Conservation (phyloP, 1,140 invertebrate genomes). For the Zeugodacus cucurbitae region DNA sequence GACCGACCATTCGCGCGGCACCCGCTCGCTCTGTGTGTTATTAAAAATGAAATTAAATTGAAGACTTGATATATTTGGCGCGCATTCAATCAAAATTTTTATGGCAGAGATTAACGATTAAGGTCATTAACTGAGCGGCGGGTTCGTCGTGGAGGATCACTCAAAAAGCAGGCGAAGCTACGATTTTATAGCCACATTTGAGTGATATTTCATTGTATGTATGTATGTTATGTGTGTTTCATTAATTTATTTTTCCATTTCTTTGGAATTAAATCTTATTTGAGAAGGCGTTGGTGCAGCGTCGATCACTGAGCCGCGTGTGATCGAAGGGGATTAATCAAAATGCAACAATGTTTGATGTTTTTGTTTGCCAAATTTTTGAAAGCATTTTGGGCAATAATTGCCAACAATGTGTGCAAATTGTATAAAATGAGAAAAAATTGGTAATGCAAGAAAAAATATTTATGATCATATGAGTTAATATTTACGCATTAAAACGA, state of each 20-base stretch:
- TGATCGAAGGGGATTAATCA: slow-evolving; percentile 8
- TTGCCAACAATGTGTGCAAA: not conserved
- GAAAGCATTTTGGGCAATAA: not conserved
- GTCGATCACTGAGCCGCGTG: not conserved
- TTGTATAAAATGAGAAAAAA: not conserved
- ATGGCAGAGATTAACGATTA: slow-evolving; percentile 65
- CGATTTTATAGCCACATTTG: not conserved
- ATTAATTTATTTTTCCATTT: not conserved
- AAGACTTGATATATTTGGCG: slow-evolving; percentile 31
- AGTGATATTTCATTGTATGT: not conserved
- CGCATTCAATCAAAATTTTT: slow-evolving; percentile 63
- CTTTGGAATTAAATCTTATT: not conserved
- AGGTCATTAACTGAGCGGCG: slow-evolving; percentile 64
- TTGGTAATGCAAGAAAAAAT: not conserved
- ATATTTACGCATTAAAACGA: not conserved
- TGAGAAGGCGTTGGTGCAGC: not conserved
- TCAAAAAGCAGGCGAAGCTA: slow-evolving; percentile 46
- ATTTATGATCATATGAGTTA: not conserved
- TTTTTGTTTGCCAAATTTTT: not conserved
- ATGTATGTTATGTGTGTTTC: not conserved
- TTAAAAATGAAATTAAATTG: slow-evolving; percentile 35
- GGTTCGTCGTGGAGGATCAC: slow-evolving; percentile 56
- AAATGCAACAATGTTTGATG: slow-evolving; percentile 5
- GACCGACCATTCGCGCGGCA: not conserved
- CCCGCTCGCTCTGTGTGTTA: slow-evolving; percentile 5